Evolutionary conservation across 1,140 invertebrate genomes (phyloP), one percentile per base, ranked within the genome.

Genomic region (Macrobrachium nipponense): DNA sequence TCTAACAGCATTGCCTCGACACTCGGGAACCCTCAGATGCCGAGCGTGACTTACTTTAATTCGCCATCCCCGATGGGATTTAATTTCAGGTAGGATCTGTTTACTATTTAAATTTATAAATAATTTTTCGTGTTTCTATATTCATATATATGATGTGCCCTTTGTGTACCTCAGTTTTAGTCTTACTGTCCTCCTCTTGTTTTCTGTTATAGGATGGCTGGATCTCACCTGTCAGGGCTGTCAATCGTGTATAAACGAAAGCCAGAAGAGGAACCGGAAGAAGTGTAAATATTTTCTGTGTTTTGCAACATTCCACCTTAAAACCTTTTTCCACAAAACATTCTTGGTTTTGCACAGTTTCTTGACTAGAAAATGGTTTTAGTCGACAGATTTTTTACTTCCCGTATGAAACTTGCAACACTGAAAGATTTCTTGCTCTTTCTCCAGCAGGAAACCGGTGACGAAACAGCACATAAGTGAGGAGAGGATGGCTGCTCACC

Each of bases 1-100:
- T 70, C 84, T 23, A 86, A 86, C 59, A 86, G 77, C 66, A 86
- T 80, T 7, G 84, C 84, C 23, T 86, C 84, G 59, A 86, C 84
- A 1, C 59, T 86, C 17, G 84, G 84, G 23, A 80, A 79, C 44
- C 84, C 84, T 17, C 84, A 86, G 66, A 86, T 86, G 84, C 84
- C 84, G 58, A 86, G 78, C 62, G 84, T 70, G 7, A 86, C 84
- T 23, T 86, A 80, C 44, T 86, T 86, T 68, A 86, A 86, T 70
- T 86, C 84, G 18, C 43, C 77, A 23, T 77, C 84, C 43, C 84
- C 84, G 10, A 86, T 86, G 84, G 84, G 84, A 7, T 86, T 79
- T 59, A 80, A 86, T 20, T 80, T 78, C 27, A 86, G 84, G 84
- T 86, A 59, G 44, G 84, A 70, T 58, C 7, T 43, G 4, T 51